phyloP scores from a whole-genome alignment of 2,888 invertebrate genomes.

The Quadriops clusia region DNA sequence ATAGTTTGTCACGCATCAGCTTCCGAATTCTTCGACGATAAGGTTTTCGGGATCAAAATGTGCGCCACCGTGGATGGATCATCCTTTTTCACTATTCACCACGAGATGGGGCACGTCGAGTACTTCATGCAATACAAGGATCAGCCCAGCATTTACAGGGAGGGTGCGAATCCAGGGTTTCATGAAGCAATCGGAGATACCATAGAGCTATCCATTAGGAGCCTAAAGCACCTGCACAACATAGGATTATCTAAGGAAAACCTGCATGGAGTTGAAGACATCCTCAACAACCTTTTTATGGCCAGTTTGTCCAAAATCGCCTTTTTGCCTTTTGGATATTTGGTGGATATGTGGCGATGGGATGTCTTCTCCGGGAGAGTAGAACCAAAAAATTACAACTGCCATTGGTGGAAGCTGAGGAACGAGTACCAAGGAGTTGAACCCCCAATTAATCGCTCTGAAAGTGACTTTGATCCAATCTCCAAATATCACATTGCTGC shows the following conservation, averaged over 20 bases:
- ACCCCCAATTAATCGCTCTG: slow-evolving; percentile 48
- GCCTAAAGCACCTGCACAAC: slow-evolving; percentile 53
- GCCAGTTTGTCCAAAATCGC: slow-evolving; percentile 59
- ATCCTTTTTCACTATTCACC: slow-evolving; percentile 56
- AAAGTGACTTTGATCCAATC: slow-evolving; percentile 54
- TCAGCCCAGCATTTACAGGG: slow-evolving; percentile 57
- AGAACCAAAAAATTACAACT: slow-evolving; percentile 47
- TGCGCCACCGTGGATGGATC: slow-evolving; percentile 55
- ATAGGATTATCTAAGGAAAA: slow-evolving; percentile 50
- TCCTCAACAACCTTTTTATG: slow-evolving; percentile 54
- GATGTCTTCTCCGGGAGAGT: slow-evolving; percentile 53
- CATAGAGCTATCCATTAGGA: slow-evolving; percentile 44
- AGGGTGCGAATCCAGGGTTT: slow-evolving; percentile 57
- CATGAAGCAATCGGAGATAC: slow-evolving; percentile 52
- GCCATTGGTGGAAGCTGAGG: slow-evolving; percentile 51
- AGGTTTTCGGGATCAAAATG: slow-evolving; percentile 71
- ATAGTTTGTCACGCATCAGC: slow-evolving; percentile 80
- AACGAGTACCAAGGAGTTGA: slow-evolving; percentile 51
- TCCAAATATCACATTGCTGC: slow-evolving; percentile 57
- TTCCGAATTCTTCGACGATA: slow-evolving; percentile 73
- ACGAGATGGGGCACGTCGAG: slow-evolving; percentile 74
- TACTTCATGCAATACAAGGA: slow-evolving; percentile 65
- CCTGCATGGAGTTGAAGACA: slow-evolving; percentile 48
- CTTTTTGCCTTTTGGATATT: slow-evolving; percentile 56
- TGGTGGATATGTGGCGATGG: slow-evolving; percentile 60